These are phyloP conservation scores for Ammodytes marinus DNA, from an alignment of 2,113 vertebrate species.

Conservation along the genomic window DNA sequence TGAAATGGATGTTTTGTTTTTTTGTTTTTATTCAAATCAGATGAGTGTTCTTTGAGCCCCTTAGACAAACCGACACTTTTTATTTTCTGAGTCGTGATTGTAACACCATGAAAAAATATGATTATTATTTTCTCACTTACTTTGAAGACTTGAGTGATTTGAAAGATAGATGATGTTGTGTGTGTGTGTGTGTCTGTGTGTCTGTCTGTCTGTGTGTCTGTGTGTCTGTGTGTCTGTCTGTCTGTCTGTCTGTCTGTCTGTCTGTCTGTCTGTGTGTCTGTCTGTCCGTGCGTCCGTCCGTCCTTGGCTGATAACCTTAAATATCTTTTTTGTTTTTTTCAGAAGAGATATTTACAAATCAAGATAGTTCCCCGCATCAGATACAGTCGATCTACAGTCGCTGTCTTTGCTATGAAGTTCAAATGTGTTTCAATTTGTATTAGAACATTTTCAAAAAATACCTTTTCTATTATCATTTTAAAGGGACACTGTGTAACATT, in stretches of 20 bases:
- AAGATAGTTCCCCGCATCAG: conserved; percentile 18
- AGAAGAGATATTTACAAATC: conserved; percentile 22
- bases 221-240: too few species aligned
- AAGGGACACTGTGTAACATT: too few species aligned
- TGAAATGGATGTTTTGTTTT: conserved; percentile 6
- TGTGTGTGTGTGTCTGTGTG: too few species aligned
- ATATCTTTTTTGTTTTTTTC: conserved; percentile 26
- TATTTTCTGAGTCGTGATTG: too few species aligned
- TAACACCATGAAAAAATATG: neutral
- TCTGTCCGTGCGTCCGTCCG: conserved; percentile 33
- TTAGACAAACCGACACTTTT: neutral
- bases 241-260: too few species aligned
- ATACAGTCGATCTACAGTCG: conserved; percentile 4
- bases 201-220: too few species aligned
- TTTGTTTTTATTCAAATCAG: neutral
- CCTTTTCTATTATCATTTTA: too few species aligned
- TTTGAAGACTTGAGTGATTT: too few species aligned
- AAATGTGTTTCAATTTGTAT: too few species aligned
- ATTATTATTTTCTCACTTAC: neutral
- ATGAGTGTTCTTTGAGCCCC: neutral
- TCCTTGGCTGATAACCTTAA: conserved; percentile 57
- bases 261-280: too few species aligned
- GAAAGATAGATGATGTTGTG: too few species aligned
- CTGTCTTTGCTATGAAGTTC: neutral
- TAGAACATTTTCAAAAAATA: too few species aligned